phyloP scores from a whole-genome alignment of 2,113 vertebrate species.

The Dunckerocampus dactyliophorus region DNA sequence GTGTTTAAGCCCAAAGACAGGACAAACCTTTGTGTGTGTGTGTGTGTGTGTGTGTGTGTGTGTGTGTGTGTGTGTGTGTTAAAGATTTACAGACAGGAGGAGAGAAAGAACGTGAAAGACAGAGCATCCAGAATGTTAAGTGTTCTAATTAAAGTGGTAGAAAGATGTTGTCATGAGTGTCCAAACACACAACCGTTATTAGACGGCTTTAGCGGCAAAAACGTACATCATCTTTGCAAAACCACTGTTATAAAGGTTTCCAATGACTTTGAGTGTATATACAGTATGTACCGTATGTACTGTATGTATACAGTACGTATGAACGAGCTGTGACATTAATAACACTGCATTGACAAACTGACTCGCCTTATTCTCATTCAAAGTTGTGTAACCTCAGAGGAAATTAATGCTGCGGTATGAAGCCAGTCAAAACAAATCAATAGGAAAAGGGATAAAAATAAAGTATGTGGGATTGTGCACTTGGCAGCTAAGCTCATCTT shows the following conservation, averaged over 20 bases:
- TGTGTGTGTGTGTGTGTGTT: conserved; percentile 17
- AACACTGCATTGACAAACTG: too few species aligned
- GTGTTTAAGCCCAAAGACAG: conserved; percentile 58
- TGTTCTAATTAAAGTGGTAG: conserved; percentile 26
- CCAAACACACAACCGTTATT: conserved; percentile 18
- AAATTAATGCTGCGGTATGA: conserved; percentile 27
- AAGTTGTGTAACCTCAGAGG: conserved; percentile 7
- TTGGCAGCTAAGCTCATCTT: conserved; percentile 17
- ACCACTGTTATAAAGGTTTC: background rate
- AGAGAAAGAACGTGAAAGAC: conserved; percentile 21
- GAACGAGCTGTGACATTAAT: too few species aligned
- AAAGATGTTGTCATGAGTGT: conserved; percentile 33
- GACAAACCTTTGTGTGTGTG: conserved; percentile 27
- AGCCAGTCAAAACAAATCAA: conserved; percentile 28
- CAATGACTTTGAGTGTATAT: background rate
- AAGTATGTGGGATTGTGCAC: conserved; percentile 26
- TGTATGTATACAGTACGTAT: background rate
- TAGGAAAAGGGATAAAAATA: conserved; percentile 6
- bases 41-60: conserved; percentile 23
- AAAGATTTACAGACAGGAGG: conserved; percentile 12
- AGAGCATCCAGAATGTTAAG: conserved; percentile 7
- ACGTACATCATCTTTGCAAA: background rate
- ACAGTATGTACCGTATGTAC: background rate
- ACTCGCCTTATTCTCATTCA: conserved; percentile 4
- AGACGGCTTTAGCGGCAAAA: background rate